Evolutionary conservation across 2,797 vertebrate genomes (phyloP).

Genomic region (Xiphophorus birchmanni): DNA sequence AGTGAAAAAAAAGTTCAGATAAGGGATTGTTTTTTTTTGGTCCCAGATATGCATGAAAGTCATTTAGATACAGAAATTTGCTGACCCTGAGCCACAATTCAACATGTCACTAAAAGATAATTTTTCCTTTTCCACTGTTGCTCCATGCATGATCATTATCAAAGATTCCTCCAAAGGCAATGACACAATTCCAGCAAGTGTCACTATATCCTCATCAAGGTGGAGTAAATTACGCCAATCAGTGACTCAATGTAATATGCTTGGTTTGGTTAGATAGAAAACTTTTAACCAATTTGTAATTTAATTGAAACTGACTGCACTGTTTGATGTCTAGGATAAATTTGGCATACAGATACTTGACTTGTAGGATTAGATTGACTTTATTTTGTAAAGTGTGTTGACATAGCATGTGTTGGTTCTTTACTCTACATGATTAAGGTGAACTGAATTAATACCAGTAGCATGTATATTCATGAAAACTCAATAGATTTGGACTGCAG

Average conservation of each 20-base stretch:
- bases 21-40: background rate
- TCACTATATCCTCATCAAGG: background rate
- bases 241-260: background rate
- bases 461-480: background rate
- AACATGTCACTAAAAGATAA: background rate
- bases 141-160: background rate
- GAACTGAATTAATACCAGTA: background rate
- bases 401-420: background rate
- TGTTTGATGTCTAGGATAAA: background rate
- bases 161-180: background rate
- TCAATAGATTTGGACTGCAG: background rate
- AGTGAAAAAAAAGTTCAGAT: background rate
- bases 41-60: background rate
- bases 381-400: background rate
- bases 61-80: background rate
- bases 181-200: background rate
- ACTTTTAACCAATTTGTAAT: background rate
- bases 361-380: background rate
- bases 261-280: background rate
- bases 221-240: background rate
- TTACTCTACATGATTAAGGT: background rate
- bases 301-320: background rate
- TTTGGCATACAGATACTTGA: background rate
- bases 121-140: background rate
- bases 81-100: background rate